phyloP scores from a whole-genome alignment of 2,113 vertebrate species.

The Paramisgurnus dabryanus region DNA sequence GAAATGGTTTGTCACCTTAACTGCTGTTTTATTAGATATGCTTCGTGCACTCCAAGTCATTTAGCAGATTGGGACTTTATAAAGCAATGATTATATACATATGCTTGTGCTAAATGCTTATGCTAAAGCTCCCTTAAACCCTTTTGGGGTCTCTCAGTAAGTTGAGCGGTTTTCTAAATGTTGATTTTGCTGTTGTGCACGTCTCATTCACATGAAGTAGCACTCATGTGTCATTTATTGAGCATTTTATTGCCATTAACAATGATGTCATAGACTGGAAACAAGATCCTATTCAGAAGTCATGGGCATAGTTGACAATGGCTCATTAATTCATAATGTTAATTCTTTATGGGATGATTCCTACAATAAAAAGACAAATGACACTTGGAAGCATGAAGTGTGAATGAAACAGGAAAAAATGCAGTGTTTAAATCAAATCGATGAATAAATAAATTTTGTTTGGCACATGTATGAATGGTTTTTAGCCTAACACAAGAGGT shows the following conservation, averaged over 20 bases:
- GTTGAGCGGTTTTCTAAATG: constrained; percentile 3
- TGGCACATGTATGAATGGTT: not conserved
- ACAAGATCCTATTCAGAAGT: constrained; percentile 43
- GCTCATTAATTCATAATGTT: constrained; percentile 53
- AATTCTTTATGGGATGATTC: constrained; percentile 49
- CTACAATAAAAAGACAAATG: constrained; percentile 49
- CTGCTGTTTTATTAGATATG: not conserved
- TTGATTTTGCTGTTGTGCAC: not conserved
- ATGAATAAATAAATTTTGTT: too few species aligned
- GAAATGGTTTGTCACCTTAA: constrained; percentile 16
- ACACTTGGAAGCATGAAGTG: constrained; percentile 38
- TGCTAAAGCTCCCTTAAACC: not conserved
- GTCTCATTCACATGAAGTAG: constrained; percentile 16
- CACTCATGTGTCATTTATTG: constrained; percentile 34
- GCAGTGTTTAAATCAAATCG: constrained; percentile 20
- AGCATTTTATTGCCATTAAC: constrained; percentile 49
- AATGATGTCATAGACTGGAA: constrained; percentile 50
- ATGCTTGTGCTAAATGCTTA: not conserved
- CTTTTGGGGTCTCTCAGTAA: not conserved
- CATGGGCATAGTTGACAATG: constrained; percentile 49
- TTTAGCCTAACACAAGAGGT: not conserved
- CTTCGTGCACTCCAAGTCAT: not conserved
- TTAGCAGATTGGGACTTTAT: not conserved
- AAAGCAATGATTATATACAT: not conserved
- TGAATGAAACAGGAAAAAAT: constrained; percentile 47